These are phyloP conservation scores for Loriculus beryllinus DNA, from an alignment of 2,797 vertebrate genomes.

Conservation along the genomic window DNA sequence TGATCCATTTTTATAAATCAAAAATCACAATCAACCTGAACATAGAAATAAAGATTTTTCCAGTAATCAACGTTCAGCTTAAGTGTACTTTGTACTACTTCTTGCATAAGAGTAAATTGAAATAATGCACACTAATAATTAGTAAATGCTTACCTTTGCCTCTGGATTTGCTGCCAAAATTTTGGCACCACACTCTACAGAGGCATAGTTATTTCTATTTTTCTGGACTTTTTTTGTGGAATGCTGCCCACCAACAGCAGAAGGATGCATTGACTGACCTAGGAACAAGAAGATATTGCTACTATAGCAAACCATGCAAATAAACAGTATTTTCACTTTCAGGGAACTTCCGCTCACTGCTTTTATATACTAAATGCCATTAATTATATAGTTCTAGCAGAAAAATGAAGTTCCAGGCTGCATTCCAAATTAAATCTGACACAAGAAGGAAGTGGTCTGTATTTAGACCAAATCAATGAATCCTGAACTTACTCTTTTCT, in stretches of 20 bases:
- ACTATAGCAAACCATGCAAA: background rate
- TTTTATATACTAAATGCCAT: background rate
- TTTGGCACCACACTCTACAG: slow-evolving; percentile 98
- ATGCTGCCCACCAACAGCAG: slow-evolving; percentile 85
- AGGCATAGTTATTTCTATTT: slow-evolving; percentile 98
- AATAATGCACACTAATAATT: background rate
- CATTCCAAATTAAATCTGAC: background rate
- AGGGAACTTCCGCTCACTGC: background rate
- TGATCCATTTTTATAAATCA: background rate
- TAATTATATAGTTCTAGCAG: background rate
- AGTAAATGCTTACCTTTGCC: slow-evolving; percentile 88
- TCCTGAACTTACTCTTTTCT: slow-evolving; percentile 88
- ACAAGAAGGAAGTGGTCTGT: background rate
- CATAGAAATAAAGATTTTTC: background rate
- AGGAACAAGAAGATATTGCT: slow-evolving; percentile 56
- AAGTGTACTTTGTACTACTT: background rate
- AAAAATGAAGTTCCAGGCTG: background rate
- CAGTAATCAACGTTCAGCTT: background rate
- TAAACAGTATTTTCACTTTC: background rate
- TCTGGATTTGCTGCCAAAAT: slow-evolving; percentile 95
- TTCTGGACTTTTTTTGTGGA: slow-evolving; percentile 93
- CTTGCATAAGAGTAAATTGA: background rate
- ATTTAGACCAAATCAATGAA: slow-evolving; percentile 2
- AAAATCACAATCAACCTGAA: background rate
- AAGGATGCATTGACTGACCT: slow-evolving; percentile 94